A percentile compares a stretch with the other conserved stretches of the same genome.
Evolutionary conservation across 2,888 invertebrate species (phyloP).

Genomic region (Eupithecia vulgata): DNA sequence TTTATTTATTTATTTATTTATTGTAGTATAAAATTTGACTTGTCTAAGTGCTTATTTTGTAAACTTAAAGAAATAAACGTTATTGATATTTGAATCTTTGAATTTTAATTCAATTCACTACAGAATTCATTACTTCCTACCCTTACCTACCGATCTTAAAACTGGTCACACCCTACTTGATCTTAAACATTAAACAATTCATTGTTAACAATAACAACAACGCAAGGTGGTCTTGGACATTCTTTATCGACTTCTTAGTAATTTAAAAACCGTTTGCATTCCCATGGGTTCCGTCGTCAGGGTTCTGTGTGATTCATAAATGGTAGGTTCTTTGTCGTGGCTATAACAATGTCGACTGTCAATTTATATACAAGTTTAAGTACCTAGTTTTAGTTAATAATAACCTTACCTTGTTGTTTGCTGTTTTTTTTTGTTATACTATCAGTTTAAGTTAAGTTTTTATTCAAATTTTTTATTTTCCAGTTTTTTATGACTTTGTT

Average conservation of each 20-base stretch:
- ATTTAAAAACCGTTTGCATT: constrained; percentile 31
- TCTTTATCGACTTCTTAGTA: background rate
- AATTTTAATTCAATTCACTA: background rate
- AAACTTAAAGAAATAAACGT: too few relatives aligned
- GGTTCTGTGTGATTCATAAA: constrained; percentile 41
- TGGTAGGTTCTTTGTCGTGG: constrained; percentile 32
- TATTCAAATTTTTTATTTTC: too few relatives aligned
- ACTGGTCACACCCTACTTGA: background rate
- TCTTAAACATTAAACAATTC: background rate
- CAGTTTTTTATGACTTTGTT: too few relatives aligned
- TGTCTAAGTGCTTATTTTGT: too few relatives aligned
- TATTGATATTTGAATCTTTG: too few relatives aligned
- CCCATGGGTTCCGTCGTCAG: constrained; percentile 23
- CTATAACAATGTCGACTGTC: constrained; percentile 17
- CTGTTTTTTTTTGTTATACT: too few relatives aligned
- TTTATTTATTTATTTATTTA: too few relatives aligned
- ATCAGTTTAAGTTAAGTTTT: too few relatives aligned
- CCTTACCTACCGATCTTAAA: background rate
- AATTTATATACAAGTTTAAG: too few relatives aligned
- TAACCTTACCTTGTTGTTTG: too few relatives aligned
- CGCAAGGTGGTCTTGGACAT: background rate
- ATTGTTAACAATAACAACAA: constrained; percentile 3
- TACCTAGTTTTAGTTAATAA: too few relatives aligned
- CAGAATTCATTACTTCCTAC: background rate
- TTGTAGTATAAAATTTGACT: too few relatives aligned